phyloP scores from a whole-genome alignment of 2,113 vertebrate genomes.

The Melanostigma gelatinosum region DNA sequence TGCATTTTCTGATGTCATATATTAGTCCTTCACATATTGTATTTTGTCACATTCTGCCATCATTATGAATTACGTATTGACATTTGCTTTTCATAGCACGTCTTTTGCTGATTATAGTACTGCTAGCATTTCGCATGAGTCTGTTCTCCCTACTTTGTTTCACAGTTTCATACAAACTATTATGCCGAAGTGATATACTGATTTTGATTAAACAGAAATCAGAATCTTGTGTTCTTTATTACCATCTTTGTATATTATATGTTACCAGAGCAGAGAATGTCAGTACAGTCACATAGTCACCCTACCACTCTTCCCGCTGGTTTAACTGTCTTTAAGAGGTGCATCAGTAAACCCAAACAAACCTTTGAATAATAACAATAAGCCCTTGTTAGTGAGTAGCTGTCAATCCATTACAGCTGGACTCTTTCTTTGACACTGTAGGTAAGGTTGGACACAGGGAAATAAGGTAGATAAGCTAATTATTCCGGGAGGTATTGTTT shows the following conservation, averaged over 20 bases:
- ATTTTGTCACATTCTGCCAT: too few relatives aligned
- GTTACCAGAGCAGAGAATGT: background rate
- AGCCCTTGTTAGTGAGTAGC: background rate
- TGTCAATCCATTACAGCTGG: slow-evolving; percentile 22
- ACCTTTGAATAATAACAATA: background rate
- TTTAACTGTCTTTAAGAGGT: background rate
- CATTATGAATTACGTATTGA: background rate
- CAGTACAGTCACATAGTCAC: background rate
- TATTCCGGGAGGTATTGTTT: background rate
- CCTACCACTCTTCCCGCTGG: background rate
- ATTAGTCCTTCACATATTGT: background rate
- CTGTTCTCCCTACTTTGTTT: background rate
- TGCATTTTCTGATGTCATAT: too few relatives aligned
- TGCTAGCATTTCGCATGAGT: background rate
- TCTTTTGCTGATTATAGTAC: background rate
- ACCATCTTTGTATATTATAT: background rate
- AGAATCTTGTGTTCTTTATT: background rate
- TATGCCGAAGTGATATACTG: background rate
- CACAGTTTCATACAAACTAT: background rate
- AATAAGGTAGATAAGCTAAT: too few relatives aligned
- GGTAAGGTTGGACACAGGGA: background rate
- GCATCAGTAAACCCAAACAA: slow-evolving; percentile 16
- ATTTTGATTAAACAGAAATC: background rate
- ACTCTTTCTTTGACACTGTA: background rate
- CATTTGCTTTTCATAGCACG: background rate